phyloP scores from a whole-genome alignment of 2,797 vertebrate species.

The Sandelia bainsii region DNA sequence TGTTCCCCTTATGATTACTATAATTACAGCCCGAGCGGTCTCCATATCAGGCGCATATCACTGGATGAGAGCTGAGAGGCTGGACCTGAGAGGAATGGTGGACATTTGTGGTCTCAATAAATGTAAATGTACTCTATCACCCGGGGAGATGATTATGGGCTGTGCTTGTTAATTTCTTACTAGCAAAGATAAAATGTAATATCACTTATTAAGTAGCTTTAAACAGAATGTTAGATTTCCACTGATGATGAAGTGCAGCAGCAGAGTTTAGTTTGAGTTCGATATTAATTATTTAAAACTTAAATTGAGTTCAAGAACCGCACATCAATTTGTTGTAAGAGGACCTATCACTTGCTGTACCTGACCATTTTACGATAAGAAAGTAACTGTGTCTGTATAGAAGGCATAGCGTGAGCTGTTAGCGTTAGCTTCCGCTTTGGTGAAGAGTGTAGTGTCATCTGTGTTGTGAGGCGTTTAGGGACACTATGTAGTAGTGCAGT shows the following conservation, averaged over 20 bases:
- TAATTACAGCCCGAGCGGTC: constrained; percentile 63
- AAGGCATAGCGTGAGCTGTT: too few species aligned
- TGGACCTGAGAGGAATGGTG: constrained; percentile 42
- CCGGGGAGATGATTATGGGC: constrained; percentile 38
- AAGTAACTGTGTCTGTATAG: too few species aligned
- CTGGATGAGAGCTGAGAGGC: constrained; percentile 44
- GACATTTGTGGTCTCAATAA: constrained; percentile 53
- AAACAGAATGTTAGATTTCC: constrained; percentile 13
- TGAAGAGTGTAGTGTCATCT: too few species aligned
- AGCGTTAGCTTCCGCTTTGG: too few species aligned
- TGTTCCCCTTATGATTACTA: constrained; percentile 56
- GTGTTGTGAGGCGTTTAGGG: too few species aligned
- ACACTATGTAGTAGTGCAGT: too few species aligned
- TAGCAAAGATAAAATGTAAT: constrained; percentile 34
- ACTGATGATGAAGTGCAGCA: not conserved
- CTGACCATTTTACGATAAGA: too few species aligned
- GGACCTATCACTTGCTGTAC: too few species aligned
- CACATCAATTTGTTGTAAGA: too few species aligned
- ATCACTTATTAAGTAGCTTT: constrained; percentile 26
- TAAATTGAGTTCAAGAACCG: not conserved
- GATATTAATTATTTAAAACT: not conserved
- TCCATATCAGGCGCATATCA: constrained; percentile 50
- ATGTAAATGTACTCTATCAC: constrained; percentile 45
- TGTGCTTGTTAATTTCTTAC: constrained; percentile 47
- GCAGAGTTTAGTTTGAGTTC: not conserved